phyloP scores from a whole-genome alignment of 2,113 vertebrate species.

The Elephas maximus region DNA sequence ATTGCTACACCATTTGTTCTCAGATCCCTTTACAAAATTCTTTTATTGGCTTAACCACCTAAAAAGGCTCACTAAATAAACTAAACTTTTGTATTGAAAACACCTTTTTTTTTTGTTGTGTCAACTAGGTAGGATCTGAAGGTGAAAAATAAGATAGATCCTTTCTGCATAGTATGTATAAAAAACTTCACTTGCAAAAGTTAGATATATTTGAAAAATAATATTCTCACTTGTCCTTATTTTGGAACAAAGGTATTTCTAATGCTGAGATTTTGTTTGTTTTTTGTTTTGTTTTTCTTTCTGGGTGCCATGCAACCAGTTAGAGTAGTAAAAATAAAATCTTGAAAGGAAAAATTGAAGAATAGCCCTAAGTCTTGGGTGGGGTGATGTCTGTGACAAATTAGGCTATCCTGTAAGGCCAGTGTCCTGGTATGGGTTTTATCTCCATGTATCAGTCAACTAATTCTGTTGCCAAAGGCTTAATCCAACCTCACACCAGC shows the following conservation, averaged over 20 bases:
- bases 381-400: background rate
- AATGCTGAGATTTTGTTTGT: background rate
- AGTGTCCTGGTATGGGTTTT: background rate
- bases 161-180: background rate
- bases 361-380: background rate
- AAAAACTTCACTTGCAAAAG: background rate
- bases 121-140: constrained; percentile 6
- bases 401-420: background rate
- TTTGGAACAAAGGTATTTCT: constrained; percentile 31
- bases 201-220: background rate
- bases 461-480: constrained; percentile 18
- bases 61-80: constrained; percentile 2
- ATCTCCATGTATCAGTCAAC: background rate
- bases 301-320: background rate
- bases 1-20: background rate
- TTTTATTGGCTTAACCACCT: background rate
- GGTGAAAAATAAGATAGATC: background rate
- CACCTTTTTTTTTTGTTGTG: constrained; percentile 15
- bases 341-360: constrained; percentile 14
- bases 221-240: background rate
- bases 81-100: background rate
- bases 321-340: constrained; percentile 14
- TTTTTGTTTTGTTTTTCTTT: background rate
- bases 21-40: background rate
- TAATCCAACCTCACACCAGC: background rate